A percentile compares a stretch with the other conserved stretches of the same genome.
These are phyloP conservation scores for Chalcosyrphus nemorum DNA, from an alignment of 2,888 invertebrate species.

Conservation along the genomic window DNA sequence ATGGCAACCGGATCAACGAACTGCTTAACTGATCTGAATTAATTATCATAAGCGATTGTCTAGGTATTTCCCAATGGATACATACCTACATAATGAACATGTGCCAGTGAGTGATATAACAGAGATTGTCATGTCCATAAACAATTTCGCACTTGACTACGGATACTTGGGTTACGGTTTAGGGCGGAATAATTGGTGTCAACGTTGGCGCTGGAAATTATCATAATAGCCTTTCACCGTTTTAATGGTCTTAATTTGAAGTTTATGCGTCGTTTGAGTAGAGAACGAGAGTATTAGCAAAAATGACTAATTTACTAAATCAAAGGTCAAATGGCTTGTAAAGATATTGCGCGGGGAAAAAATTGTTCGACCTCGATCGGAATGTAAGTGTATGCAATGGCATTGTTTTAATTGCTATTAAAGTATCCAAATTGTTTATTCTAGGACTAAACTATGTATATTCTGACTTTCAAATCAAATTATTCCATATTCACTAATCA, in stretches of 20 bases:
- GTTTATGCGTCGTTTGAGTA: no score
- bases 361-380: no score
- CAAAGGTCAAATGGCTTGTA: no score
- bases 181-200: background rate
- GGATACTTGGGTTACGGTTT: background rate
- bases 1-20: conserved; percentile 37
- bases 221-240: background rate
- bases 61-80: background rate
- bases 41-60: conserved; percentile 13
- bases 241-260: background rate
- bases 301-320: no score
- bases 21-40: conserved; percentile 30
- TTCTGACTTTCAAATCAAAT: no score
- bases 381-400: no score
- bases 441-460: no score
- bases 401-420: no score
- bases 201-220: background rate
- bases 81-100: background rate
- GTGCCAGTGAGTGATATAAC: background rate
- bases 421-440: no score
- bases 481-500: no score
- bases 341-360: no score
- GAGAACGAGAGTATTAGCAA: no score
- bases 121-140: conserved; percentile 5
- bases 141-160: background rate